Conservation (phyloP, 2,113 vertebrate genomes). For the Platysternon megacephalum region DNA sequence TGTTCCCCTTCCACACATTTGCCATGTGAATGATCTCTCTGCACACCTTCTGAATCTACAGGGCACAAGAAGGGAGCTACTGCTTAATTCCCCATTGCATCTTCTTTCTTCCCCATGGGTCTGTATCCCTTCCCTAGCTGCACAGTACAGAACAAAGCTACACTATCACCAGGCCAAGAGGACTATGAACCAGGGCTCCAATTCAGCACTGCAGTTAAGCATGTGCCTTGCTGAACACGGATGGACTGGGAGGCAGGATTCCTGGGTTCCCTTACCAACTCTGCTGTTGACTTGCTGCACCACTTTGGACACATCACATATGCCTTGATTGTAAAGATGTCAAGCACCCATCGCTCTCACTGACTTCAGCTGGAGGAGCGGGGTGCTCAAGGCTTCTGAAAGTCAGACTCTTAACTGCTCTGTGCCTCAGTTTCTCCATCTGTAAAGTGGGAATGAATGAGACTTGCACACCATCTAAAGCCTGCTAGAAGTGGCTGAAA, state of each 20-base stretch:
- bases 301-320: background rate
- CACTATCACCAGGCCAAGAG: background rate
- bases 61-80: background rate
- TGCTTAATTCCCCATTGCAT: background rate
- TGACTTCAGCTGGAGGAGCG: background rate
- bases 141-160: constrained; percentile 8
- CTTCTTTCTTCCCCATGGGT: background rate
- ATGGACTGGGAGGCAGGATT: background rate
- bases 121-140: constrained; percentile 17
- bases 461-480: background rate
- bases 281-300: background rate
- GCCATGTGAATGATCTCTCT: background rate
- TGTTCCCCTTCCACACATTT: background rate
- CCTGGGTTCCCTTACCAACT: background rate
- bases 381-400: background rate
- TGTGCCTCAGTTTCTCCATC: background rate
- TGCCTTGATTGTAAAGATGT: background rate
- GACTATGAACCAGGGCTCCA: background rate
- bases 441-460: background rate
- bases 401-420: background rate
- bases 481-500: background rate
- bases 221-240: background rate
- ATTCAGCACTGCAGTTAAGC: background rate
- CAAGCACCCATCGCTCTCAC: background rate
- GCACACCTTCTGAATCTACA: background rate